Evolutionary conservation across 2,113 vertebrate genomes (phyloP).

Genomic region (Nannobrachium achirus): DNA sequence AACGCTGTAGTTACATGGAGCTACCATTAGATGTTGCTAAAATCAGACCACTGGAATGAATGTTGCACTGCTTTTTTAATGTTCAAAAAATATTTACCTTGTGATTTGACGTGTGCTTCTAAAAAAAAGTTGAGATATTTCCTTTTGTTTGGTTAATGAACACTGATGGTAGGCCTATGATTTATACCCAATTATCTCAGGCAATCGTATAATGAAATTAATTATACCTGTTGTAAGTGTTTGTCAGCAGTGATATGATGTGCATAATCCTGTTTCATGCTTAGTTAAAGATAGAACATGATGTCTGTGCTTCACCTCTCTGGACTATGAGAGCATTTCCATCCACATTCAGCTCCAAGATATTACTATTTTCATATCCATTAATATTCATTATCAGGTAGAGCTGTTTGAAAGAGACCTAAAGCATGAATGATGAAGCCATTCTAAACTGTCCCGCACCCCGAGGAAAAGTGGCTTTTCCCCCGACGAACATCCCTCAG

Average conservation of each 20-base stretch:
- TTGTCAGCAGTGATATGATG: constrained; percentile 6
- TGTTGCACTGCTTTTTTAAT: too few relatives aligned
- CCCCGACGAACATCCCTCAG: constrained; percentile 41
- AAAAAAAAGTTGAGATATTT: too few relatives aligned
- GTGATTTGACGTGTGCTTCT: too few relatives aligned
- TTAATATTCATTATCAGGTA: constrained; percentile 62
- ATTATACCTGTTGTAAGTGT: too few relatives aligned
- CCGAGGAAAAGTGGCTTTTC: constrained; percentile 29
- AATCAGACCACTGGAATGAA: too few relatives aligned
- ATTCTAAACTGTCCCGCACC: constrained; percentile 45
- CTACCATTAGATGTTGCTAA: too few relatives aligned
- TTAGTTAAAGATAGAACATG: constrained; percentile 48
- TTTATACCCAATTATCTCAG: too few relatives aligned
- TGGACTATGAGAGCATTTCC: constrained; percentile 47
- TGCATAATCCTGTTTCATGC: constrained; percentile 57
- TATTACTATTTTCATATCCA: constrained; percentile 39
- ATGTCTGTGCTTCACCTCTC: constrained; percentile 42
- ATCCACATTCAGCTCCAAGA: constrained; percentile 49
- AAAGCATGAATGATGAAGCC: constrained; percentile 52
- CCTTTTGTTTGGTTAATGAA: too few relatives aligned
- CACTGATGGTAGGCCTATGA: too few relatives aligned
- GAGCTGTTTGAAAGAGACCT: constrained; percentile 48
- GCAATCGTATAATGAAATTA: too few relatives aligned
- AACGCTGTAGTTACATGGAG: too few relatives aligned
- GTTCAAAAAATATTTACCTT: too few relatives aligned